Evolutionary conservation across 2,113 vertebrate genomes (phyloP).

Genomic region (Nannobrachium achirus): DNA sequence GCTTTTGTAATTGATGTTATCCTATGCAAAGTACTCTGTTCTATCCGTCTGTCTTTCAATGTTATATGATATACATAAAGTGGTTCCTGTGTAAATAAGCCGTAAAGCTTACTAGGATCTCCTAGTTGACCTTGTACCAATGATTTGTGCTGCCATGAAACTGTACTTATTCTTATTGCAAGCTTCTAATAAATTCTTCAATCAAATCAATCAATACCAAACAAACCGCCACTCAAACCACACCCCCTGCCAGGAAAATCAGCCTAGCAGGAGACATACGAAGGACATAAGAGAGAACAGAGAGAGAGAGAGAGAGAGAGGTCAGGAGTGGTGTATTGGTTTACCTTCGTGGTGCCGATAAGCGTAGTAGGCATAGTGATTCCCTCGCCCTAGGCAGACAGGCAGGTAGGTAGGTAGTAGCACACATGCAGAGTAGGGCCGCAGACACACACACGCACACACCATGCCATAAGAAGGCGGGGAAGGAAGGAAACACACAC

Average conservation of each 20-base stretch:
- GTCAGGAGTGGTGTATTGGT: constrained; percentile 52
- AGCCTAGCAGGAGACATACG: constrained; percentile 4
- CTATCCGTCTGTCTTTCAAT: no score
- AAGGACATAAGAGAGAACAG: neutral
- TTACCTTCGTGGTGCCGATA: constrained; percentile 92
- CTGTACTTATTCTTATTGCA: no score
- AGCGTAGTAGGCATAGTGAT: constrained; percentile 96
- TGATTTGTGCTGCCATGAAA: no score
- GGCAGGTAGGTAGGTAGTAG: constrained; percentile 83
- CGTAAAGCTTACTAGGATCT: no score
- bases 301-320: constrained; percentile 34
- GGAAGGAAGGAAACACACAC: constrained; percentile 74
- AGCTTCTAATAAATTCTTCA: no score
- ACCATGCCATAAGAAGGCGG: constrained; percentile 80
- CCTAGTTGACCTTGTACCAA: no score
- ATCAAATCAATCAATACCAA: no score
- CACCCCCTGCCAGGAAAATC: constrained; percentile 1
- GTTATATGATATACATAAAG: no score
- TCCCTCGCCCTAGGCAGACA: constrained; percentile 94
- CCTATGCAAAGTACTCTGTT: no score
- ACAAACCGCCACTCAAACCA: neutral
- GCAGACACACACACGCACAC: constrained; percentile 71
- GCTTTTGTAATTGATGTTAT: no score
- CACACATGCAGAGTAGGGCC: constrained; percentile 85
- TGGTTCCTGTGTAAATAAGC: no score